Conservation (phyloP, 23 tunicate species). For the Trididemnum clinides region DNA sequence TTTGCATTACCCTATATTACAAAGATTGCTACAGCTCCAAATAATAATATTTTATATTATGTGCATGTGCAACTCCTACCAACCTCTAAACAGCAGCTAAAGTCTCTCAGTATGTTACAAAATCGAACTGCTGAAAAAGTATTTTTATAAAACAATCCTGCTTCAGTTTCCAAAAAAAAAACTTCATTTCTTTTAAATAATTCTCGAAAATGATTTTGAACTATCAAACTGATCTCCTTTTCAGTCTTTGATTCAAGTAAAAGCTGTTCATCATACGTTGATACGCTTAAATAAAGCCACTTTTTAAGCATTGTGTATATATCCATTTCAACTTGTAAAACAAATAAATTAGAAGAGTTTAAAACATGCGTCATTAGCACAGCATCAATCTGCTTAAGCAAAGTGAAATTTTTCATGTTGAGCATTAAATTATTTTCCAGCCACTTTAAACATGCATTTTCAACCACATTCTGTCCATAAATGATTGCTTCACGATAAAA, state of each 20-base stretch:
- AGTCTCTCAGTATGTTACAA: conserved; percentile 85
- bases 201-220: conserved; percentile 42
- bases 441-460: conserved; percentile 74
- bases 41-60: too few species aligned
- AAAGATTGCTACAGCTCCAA: too few species aligned
- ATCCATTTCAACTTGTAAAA: conserved; percentile 99
- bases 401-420: conserved; percentile 1
- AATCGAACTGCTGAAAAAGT: conserved; percentile 71
- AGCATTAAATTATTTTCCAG: conserved; percentile 91
- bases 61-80: too few species aligned
- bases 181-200: conserved; percentile 1
- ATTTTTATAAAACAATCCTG: conserved; percentile 43
- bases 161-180: conserved; percentile 40
- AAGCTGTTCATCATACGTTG: not conserved
- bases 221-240: conserved; percentile 1
- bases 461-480: conserved; percentile 85
- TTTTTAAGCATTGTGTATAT: conserved; percentile 86
- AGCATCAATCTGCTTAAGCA: conserved; percentile 51
- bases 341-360: conserved; percentile 71
- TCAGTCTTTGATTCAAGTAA: not conserved
- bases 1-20: too few species aligned
- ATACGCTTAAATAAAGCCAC: conserved; percentile 68
- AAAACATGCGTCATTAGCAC: conserved; percentile 61
- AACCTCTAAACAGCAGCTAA: conserved; percentile 77
- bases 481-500: conserved; percentile 69